Evolutionary conservation across 2,888 invertebrate species (phyloP), one percentile per base, ranked within the genome.

Genomic region (Phalera bucephala): DNA sequence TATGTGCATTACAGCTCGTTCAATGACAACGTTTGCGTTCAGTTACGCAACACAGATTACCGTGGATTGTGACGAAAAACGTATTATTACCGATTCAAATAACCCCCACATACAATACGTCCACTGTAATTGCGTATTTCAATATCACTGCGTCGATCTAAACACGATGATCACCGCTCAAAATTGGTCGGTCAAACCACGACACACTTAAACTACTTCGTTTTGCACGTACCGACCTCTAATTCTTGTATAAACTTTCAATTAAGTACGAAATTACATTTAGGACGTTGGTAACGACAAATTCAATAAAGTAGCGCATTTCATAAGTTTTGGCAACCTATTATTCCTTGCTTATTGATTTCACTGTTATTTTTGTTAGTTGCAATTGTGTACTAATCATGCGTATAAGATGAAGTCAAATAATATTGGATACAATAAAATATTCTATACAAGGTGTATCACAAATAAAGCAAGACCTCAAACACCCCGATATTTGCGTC

Each of bases 31-130:
- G 57, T 68, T 73, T 55, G 31, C 55, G 58, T 59, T 55, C 44
- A 45, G 69, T 84, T 78, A 80, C 81, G 72, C 76, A 76, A 82
- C 70, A 57, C 55, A 69, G 74, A 79, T 75, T 72, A 67, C 68
- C 57, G 51, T 35, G 63, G 60, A 74, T 83, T 83, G 77, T 77
- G 64, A 70, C 68, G 62, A 71, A 76, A 74, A 70, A 61, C 66
- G 64, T 68, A 71, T 70, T 64, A 66, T 70, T 64, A 58, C 53
- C 42, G 57, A 68, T 65, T 64, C 61, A 62, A 53, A 57, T 60
- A 55, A 59, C 52, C 41, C n/a, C 38, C 54, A 57, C 42, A 52
- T 53, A 64, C 64, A 59, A 61, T 36, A 28, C 40, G 33, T 31
- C 25, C 35, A 40, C 31, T 47, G 45, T 46, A 35, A 50, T 52